Evolutionary conservation across 2,797 vertebrate genomes (phyloP), one percentile per base, ranked within the genome.

Genomic region (Psittacula derbiana): DNA sequence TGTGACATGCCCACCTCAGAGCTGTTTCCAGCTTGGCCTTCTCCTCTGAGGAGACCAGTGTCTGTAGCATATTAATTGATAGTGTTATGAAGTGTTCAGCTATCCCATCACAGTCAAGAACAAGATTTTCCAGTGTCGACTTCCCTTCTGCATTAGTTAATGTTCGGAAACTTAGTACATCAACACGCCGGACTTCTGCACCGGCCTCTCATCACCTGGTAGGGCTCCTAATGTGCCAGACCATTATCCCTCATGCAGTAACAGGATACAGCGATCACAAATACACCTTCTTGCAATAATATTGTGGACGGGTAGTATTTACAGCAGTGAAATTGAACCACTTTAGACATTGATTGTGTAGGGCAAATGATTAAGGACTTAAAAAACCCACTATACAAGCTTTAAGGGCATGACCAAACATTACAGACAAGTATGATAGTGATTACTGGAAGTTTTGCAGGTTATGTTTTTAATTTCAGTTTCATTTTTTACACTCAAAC

Each of bases 51-150:
- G 21, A 86, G 44, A 78, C 33, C 61, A 27, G 44, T 50, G 84
- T 89, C 69, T 82, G 75, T 8, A 69, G 81, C 46, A 12, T 33
- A 40, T 49, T 74, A 46, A 88, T 46, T 64, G 71, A 21, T 19
- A 21, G 60, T 17, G 38, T 76, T 93, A 55, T 50, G 87, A 90
- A 84, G 86, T 66, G 76, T 44, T 86, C 21, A 1, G 70, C 50
- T 76, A 36, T 80, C 87, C 82, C 64, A 73, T 46, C 76, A 86
- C 1, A 0, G 76, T 66, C 85, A 81, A 81, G 80, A 94, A 46
- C 44, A 86, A 84, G 82, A 67, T 91, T 95, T 95, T 94, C 91
- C 90, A 88, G 90, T 8, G 66, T 27, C 16, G 3, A 46, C 62
- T 86, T 94, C 80, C 80, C 55, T 80, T 79, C 44, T 1, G 44